A percentile compares a stretch with the other conserved stretches of the same genome.
Evolutionary conservation across 2,113 vertebrate genomes (phyloP).

Genomic region (Lipophrys pholis): DNA sequence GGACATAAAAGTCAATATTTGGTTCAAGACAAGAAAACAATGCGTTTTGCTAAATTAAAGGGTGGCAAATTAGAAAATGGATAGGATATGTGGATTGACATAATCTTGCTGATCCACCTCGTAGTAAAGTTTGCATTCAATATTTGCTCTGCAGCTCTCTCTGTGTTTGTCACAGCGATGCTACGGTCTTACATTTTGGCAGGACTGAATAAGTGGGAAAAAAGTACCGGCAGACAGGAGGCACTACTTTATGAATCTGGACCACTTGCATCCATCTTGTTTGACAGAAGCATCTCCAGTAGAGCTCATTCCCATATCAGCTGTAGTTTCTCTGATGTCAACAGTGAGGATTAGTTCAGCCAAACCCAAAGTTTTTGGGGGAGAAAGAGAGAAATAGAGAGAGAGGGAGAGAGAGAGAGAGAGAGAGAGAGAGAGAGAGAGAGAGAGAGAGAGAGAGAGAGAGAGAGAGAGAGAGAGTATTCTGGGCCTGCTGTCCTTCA

Average conservation of each 20-base stretch:
- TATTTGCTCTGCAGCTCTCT: conserved; percentile 36
- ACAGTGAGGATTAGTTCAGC: conserved; percentile 60
- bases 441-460: conserved; percentile 19
- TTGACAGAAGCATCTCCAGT: conserved; percentile 65
- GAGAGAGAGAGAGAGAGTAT: conserved; percentile 40
- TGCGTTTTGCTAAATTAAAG: conserved; percentile 31
- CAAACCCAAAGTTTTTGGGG: conserved; percentile 60
- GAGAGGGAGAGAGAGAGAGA: too few species aligned
- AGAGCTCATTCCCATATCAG: conserved; percentile 52
- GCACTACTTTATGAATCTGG: conserved; percentile 50
- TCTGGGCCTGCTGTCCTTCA: conserved; percentile 58
- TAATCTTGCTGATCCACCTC: conserved; percentile 34
- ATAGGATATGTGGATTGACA: conserved; percentile 39
- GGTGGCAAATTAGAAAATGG: conserved; percentile 38
- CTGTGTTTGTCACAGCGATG: conserved; percentile 24
- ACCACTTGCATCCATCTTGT: conserved; percentile 50
- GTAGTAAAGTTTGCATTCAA: background rate
- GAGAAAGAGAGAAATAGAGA: conserved; percentile 15
- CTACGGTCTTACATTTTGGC: conserved; percentile 22
- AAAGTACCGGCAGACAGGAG: conserved; percentile 34
- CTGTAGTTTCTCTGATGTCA: conserved; percentile 56
- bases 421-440: too few species aligned
- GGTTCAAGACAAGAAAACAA: conserved; percentile 19
- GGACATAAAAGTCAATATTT: conserved; percentile 8
- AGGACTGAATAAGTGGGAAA: conserved; percentile 37